Percentiles rank a stretch among this genome's conserved stretches.
These are phyloP conservation scores for Cladopsammia gracilis DNA, from an alignment of 64 coral and sea anemone species.

Conservation along the genomic window DNA sequence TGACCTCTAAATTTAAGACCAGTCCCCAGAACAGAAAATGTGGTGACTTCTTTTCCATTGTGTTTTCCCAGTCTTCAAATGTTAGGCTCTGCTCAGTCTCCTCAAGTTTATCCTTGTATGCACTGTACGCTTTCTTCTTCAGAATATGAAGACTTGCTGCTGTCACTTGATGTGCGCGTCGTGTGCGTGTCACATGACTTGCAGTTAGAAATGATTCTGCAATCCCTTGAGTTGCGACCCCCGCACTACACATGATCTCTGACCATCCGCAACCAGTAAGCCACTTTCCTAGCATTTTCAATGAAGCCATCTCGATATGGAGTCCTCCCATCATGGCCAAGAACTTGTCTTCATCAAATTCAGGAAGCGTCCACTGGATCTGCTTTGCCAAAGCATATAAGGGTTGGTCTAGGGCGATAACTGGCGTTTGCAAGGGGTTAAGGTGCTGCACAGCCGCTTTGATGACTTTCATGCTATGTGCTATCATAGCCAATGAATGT, in stretches of 20 bases:
- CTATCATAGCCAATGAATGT: constrained; percentile 55
- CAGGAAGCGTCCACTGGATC: constrained; percentile 38
- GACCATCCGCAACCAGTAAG: constrained; percentile 33
- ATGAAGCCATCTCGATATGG: constrained; percentile 51
- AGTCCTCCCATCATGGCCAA: constrained; percentile 49
- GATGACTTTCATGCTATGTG: constrained; percentile 28
- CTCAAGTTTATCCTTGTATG: constrained; percentile 46
- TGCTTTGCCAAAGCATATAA: constrained; percentile 50
- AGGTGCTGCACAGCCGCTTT: constrained; percentile 49
- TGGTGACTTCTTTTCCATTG: constrained; percentile 55
- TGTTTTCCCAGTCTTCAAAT: constrained; percentile 62
- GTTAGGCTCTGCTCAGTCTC: constrained; percentile 36
- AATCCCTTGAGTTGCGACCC: constrained; percentile 47
- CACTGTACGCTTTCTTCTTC: constrained; percentile 49
- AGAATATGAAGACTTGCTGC: constrained; percentile 31
- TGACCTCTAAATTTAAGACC: not conserved
- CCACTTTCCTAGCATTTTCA: constrained; percentile 61
- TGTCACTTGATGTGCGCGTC: constrained; percentile 46
- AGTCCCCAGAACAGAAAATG: constrained; percentile 54
- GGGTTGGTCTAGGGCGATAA: constrained; percentile 5
- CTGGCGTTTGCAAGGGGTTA: constrained; percentile 24
- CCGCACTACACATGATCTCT: constrained; percentile 23
- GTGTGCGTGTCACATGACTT: constrained; percentile 51
- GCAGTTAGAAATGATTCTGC: constrained; percentile 51
- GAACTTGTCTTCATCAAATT: constrained; percentile 45